A percentile compares a stretch with the other conserved stretches of the same genome.
These are phyloP conservation scores for Florisuga fusca DNA, from an alignment of 2,797 vertebrate species.

Conservation along the genomic window DNA sequence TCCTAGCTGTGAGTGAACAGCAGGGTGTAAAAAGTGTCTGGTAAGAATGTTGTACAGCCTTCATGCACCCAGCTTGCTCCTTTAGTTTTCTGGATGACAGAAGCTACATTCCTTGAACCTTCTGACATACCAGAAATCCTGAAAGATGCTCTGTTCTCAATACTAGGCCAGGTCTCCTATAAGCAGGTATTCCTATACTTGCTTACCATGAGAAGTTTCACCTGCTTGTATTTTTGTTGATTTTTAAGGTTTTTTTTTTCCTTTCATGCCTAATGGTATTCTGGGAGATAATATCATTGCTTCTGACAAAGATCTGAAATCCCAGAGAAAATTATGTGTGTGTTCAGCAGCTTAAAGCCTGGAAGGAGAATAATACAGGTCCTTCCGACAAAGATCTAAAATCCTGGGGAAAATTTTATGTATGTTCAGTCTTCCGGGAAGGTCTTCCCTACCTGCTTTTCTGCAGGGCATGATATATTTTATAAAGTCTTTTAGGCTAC, in stretches of 20 bases:
- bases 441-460: neutral
- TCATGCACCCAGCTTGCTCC: neutral
- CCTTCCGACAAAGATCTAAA: neutral
- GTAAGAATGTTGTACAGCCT: neutral
- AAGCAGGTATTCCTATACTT: neutral
- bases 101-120: neutral
- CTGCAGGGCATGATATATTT: neutral
- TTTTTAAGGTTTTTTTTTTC: neutral
- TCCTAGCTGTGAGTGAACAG: neutral
- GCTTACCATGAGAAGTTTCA: neutral
- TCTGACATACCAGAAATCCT: neutral
- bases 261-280: neutral
- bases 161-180: neutral
- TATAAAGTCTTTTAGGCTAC: neutral
- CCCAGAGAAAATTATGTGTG: fast-evolving
- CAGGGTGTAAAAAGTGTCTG: neutral
- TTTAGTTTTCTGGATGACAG: neutral
- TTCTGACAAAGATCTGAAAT: neutral
- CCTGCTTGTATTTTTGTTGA: neutral
- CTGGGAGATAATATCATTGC: neutral
- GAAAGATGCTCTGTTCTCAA: neutral
- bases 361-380: neutral
- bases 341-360: neutral
- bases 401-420: fast-evolving
- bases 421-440: neutral